phyloP scores from a whole-genome alignment of 2,113 vertebrate species.

The Spheniscus mendiculus region DNA sequence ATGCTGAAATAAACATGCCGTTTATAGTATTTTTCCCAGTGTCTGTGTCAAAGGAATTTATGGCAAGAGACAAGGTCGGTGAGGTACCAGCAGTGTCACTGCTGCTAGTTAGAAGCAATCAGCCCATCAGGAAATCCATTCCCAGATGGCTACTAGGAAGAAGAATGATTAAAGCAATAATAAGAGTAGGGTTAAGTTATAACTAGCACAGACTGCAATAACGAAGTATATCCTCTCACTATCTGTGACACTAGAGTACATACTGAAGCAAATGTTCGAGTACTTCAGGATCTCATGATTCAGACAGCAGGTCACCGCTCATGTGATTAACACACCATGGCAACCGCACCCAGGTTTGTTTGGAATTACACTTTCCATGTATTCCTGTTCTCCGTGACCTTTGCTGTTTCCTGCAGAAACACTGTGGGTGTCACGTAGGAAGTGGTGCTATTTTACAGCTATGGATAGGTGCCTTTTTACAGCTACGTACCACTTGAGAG shows the following conservation, averaged over 20 bases:
- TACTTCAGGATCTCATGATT: neutral
- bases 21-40: neutral
- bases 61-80: accelerated
- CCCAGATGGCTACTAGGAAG: neutral
- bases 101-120: neutral
- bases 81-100: neutral
- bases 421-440: neutral
- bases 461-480: neutral
- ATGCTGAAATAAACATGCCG: neutral
- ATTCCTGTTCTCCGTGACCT: neutral
- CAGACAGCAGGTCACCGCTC: neutral
- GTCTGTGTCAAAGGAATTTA: neutral
- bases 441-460: neutral
- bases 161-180: neutral
- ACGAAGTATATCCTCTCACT: accelerated
- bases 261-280: neutral
- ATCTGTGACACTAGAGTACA: neutral
- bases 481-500: neutral
- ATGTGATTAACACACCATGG: neutral
- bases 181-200: neutral
- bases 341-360: neutral
- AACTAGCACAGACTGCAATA: neutral
- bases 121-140: neutral
- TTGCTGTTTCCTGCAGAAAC: neutral
- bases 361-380: neutral